Percentiles rank a stretch among this genome's conserved stretches.
Conservation (phyloP, 2,797 vertebrate genomes). For the Sebastes glaucus region DNA sequence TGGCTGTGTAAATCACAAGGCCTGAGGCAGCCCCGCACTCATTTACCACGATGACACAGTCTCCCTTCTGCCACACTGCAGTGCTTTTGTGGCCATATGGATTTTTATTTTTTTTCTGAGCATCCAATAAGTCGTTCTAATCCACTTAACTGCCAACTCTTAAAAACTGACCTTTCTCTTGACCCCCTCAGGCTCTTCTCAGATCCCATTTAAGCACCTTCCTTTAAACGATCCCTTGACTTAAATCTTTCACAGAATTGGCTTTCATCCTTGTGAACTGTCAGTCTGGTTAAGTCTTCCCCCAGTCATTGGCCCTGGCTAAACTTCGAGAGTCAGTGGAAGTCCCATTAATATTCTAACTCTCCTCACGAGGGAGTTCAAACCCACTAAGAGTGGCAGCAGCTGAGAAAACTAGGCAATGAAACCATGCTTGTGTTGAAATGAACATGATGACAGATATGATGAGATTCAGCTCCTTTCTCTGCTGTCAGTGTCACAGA, state of each 20-base stretch:
- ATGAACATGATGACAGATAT: constrained; percentile 46
- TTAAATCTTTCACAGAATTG: constrained; percentile 61
- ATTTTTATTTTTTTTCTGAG: constrained; percentile 37
- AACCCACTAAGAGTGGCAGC: constrained; percentile 35
- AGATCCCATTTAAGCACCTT: constrained; percentile 52
- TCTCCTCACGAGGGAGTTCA: constrained; percentile 50
- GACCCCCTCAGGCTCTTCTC: constrained; percentile 42
- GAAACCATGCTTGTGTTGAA: constrained; percentile 40
- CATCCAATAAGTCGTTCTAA: constrained; percentile 59
- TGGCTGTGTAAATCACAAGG: constrained; percentile 29
- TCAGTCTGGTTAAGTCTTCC: constrained; percentile 58
- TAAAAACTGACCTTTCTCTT: constrained; percentile 49
- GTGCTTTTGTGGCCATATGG: constrained; percentile 43
- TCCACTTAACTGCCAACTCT: constrained; percentile 60
- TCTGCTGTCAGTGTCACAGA: constrained; percentile 41
- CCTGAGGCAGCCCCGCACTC: constrained; percentile 30
- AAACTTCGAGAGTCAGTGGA: constrained; percentile 52
- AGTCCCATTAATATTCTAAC: constrained; percentile 66
- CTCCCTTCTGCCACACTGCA: constrained; percentile 15
- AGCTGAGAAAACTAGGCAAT: constrained; percentile 28
- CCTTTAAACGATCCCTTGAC: constrained; percentile 51
- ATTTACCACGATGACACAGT: constrained; percentile 39
- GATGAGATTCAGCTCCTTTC: constrained; percentile 36
- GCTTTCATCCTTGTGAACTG: constrained; percentile 65
- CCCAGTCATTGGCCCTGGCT: constrained; percentile 42